phyloP scores from a whole-genome alignment of 2,797 vertebrate genomes.

The Morelia viridis region DNA sequence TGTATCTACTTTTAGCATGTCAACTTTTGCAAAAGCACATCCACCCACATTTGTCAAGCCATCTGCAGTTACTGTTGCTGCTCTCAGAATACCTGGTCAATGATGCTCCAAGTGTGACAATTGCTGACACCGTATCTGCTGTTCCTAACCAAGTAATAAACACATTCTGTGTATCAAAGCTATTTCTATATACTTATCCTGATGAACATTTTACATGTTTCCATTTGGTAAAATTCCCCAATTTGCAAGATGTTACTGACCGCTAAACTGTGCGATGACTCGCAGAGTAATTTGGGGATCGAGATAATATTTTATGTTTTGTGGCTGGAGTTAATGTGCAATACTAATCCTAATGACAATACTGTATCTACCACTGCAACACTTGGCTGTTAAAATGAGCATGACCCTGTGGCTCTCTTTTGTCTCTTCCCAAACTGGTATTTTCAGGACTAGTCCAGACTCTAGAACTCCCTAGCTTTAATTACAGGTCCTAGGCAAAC shows the following conservation, averaged over 20 bases:
- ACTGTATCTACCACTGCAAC: background rate
- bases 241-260: background rate
- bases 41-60: background rate
- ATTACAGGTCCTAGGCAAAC: background rate
- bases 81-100: background rate
- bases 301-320: background rate
- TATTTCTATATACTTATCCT: background rate
- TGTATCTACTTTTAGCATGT: background rate
- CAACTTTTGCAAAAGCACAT: background rate
- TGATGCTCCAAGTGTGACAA: background rate
- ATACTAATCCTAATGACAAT: background rate
- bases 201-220: background rate
- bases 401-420: background rate
- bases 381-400: background rate
- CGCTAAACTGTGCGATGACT: background rate
- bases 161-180: background rate
- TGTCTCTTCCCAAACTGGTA: background rate
- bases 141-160: background rate
- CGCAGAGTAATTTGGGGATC: background rate
- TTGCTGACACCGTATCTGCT: background rate
- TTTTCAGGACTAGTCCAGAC: background rate
- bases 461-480: background rate
- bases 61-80: slow-evolving; percentile 20
- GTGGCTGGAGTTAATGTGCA: background rate
- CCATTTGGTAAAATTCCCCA: background rate